A percentile compares a stretch with the other conserved stretches of the same genome.
Conservation (phyloP, 2,113 vertebrate species). For the Cynopterus brachyotis region DNA sequence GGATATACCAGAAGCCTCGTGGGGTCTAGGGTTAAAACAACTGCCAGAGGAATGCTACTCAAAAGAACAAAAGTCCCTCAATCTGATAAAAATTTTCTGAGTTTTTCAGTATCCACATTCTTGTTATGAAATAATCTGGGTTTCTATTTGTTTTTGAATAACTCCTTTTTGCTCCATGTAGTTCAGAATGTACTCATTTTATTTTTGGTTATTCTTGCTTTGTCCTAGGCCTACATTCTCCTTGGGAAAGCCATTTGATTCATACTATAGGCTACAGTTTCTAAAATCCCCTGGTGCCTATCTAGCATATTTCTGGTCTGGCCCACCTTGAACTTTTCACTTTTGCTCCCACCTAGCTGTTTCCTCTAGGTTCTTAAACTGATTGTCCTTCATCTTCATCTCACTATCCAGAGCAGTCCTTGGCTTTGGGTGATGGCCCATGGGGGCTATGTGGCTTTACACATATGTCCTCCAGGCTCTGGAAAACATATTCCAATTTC, state of each 20-base stretch:
- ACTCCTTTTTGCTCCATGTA: neutral
- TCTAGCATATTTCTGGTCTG: neutral
- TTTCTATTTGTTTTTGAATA: neutral
- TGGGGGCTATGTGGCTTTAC: neutral
- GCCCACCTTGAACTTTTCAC: neutral
- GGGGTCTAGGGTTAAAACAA: neutral
- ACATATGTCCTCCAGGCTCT: neutral
- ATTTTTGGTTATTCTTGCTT: neutral
- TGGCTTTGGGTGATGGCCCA: neutral
- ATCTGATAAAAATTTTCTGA: neutral
- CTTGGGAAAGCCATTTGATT: neutral
- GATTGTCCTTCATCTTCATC: neutral
- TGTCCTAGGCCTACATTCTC: neutral
- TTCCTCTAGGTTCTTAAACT: neutral
- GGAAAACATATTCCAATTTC: neutral
- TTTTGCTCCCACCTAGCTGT: neutral
- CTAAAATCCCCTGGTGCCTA: neutral
- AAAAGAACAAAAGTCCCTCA: neutral
- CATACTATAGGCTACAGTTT: neutral
- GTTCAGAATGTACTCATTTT: neutral
- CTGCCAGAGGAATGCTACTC: neutral
- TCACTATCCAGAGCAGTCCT: neutral
- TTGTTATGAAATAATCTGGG: neutral
- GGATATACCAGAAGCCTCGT: neutral
- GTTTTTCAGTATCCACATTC: neutral